phyloP scores from a whole-genome alignment of 2,797 vertebrate genomes.

The Muraenolepis orangiensis region DNA sequence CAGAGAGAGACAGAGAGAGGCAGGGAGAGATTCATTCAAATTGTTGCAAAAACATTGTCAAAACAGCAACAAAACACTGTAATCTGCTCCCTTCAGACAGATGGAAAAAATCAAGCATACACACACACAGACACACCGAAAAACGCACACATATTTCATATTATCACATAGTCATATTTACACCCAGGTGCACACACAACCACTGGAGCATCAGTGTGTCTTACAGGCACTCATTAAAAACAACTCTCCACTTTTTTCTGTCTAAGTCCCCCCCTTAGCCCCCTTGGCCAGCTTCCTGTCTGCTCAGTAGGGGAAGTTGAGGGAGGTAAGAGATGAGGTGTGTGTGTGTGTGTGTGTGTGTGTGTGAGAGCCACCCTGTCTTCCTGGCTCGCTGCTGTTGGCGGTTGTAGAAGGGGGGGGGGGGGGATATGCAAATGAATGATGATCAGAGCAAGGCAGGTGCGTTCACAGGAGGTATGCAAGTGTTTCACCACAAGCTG shows the following conservation, averaged over 20 bases:
- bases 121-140: not conserved
- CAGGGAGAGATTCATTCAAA: not conserved
- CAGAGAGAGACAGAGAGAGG: too few species aligned
- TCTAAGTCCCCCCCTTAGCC: not conserved
- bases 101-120: slow-evolving; percentile 15
- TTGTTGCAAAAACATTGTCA: not conserved
- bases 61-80: slow-evolving; percentile 18
- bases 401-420: not conserved
- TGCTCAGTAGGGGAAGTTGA: too few species aligned
- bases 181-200: not conserved
- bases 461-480: not conserved
- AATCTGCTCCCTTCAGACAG: slow-evolving; percentile 56
- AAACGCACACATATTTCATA: not conserved
- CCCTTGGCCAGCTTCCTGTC: not conserved
- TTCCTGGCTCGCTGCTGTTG: not conserved
- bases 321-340: too few species aligned
- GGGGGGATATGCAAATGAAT: not conserved
- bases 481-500: slow-evolving; percentile 37
- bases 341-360: too few species aligned
- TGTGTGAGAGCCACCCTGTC: not conserved
- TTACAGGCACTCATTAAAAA: not conserved
- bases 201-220: not conserved
- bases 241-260: not conserved
- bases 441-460: not conserved
- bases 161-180: not conserved